These are phyloP conservation scores for Oscheius sp. DNA, from an alignment of 2,888 invertebrate genomes.

Conservation along the genomic window DNA sequence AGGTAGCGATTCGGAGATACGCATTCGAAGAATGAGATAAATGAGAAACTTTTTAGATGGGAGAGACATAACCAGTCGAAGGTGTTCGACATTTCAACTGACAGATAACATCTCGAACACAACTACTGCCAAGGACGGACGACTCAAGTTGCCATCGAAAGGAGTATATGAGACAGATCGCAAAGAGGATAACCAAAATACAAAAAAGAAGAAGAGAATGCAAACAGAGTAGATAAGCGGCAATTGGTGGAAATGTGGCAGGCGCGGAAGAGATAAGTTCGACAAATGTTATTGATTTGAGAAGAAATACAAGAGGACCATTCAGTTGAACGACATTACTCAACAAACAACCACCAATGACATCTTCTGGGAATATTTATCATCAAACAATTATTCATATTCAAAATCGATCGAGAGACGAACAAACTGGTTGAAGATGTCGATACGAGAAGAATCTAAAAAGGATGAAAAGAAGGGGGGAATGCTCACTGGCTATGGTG, in stretches of 20 bases:
- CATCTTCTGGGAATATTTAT: slow-evolving; percentile 19
- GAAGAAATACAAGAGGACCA: neutral
- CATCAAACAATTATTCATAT: slow-evolving; percentile 18
- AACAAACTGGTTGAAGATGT: slow-evolving; percentile 40
- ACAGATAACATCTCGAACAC: slow-evolving; percentile 20
- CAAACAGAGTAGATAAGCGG: slow-evolving; percentile 25
- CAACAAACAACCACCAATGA: slow-evolving; percentile 1
- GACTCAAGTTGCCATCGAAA: too few species aligned
- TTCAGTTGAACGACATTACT: neutral
- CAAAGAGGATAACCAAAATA: neutral
- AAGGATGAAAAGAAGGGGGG: neutral
- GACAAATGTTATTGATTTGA: slow-evolving; percentile 3
- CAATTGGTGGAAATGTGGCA: slow-evolving; percentile 29
- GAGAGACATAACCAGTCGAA: neutral
- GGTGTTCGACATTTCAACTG: slow-evolving; percentile 29
- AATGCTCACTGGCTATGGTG: slow-evolving; percentile 45
- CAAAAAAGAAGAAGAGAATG: slow-evolving; percentile 13
- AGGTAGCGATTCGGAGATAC: neutral
- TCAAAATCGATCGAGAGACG: slow-evolving; percentile 47
- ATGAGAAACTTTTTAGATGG: slow-evolving; percentile 30
- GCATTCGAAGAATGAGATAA: slow-evolving; percentile 22
- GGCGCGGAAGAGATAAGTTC: slow-evolving; percentile 26
- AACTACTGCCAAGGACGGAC: slow-evolving; percentile 22
- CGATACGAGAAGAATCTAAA: slow-evolving; percentile 39
- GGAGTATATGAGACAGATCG: too few species aligned